These are phyloP conservation scores for Notospermus geniculatus DNA, from an alignment of 1,140 invertebrate genomes.

Conservation along the genomic window DNA sequence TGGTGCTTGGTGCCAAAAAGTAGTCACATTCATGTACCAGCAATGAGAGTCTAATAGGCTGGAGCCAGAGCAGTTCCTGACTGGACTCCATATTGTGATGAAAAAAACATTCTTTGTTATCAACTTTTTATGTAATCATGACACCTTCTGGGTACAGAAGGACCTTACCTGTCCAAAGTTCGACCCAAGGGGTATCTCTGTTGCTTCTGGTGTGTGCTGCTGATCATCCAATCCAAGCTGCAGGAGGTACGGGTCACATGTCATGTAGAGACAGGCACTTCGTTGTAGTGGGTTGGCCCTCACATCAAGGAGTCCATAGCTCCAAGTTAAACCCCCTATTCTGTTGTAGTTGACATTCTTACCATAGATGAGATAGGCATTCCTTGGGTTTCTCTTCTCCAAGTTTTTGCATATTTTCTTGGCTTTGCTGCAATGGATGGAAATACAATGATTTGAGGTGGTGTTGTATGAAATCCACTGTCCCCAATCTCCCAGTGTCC, in stretches of 20 bases:
- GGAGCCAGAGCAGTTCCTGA: no score
- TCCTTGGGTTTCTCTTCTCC: background rate
- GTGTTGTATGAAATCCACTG: no score
- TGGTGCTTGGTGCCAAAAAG: no score
- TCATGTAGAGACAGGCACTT: background rate
- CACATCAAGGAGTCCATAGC: background rate
- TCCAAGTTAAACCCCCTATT: background rate
- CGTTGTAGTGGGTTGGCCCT: background rate
- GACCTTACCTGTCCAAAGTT: constrained; percentile 5
- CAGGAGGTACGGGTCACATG: background rate
- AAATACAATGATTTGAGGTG: no score
- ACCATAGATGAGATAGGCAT: background rate
- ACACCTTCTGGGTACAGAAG: no score
- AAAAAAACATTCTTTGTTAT: no score
- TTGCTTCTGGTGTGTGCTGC: background rate
- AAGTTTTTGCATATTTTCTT: background rate
- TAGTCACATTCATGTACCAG: background rate
- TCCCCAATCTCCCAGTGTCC: no score
- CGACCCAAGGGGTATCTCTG: background rate
- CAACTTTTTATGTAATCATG: no score
- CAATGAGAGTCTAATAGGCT: no score
- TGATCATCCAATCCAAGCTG: background rate
- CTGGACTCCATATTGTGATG: no score
- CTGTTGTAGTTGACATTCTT: background rate
- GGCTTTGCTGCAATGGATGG: constrained; percentile 1